Base-by-base conservation (phyloP, 2,113 vertebrate genomes). In the Podarcis cretensis region DNA sequence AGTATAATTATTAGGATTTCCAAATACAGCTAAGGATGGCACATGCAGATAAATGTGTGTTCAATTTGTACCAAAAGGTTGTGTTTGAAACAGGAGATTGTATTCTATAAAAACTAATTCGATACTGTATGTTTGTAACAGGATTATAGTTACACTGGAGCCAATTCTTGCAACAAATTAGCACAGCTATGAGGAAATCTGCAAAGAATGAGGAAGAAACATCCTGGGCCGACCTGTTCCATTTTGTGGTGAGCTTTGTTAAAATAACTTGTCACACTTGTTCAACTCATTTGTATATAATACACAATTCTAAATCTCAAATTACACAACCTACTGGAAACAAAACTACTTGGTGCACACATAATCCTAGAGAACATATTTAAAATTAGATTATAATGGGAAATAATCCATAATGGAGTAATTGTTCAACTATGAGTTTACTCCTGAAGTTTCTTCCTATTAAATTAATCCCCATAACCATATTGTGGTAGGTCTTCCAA, bases 141-240 rank as follows among this genome's bases (percentile, higher is more conserved):
- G 59, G 66, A 89, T 92, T 90, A 87, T 23, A 83, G 20, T 86
- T 85, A 68, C 20, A 25, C 79, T 87, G 84, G 74, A 30, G 1
- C 5, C 35, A 83, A 85, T 68, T 79, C 85, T 83, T 77, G 88
- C 75, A 90, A 89, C 37, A 85, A 88, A 68, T 32, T 54, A 90
- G 85, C 32, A 66, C n/a, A 59, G 66, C n/a, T 86, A 57, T 87
- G 89, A 95, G 40, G 86, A 93, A 92, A 93, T 86, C 0, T 69
- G 37, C 16, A 86, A 81, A 83, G 92, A 95, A 95, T 89, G 92
- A 92, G 89, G 91, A 95, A 96, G 89, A 90, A 10, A 78, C 35
- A 30, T 90, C 63, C 86, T 87, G 89, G 93, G 89, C 89, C 57
- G 86, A 89, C 87, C 57, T 91, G 91, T 87, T 57, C 76, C 20